phyloP scores from a whole-genome alignment of 2,888 invertebrate genomes.

The Trissoscelio sp. region DNA sequence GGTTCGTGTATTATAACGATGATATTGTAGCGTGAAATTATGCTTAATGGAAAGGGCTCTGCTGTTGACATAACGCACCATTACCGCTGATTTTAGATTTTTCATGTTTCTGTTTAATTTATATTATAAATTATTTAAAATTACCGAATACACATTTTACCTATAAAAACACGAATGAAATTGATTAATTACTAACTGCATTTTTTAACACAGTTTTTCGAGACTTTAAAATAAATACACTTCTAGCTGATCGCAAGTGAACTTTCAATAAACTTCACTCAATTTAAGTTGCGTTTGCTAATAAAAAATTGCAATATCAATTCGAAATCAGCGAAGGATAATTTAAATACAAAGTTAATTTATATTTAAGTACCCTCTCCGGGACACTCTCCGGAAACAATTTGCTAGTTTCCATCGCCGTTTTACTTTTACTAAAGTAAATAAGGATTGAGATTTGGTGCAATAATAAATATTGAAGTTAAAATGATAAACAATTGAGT shows the following conservation, averaged over 20 bases:
- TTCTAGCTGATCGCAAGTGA: neutral
- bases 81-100: constrained; percentile 33
- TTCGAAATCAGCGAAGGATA: constrained; percentile 5
- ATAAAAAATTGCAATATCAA: constrained; percentile 4
- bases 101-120: no score
- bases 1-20: constrained; percentile 53
- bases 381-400: constrained; percentile 7
- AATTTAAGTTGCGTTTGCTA: neutral
- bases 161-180: no score
- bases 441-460: constrained; percentile 4
- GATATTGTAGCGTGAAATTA: constrained; percentile 62
- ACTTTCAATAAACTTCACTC: neutral
- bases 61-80: constrained; percentile 50
- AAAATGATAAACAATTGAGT: constrained; percentile 16
- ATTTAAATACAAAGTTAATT: constrained; percentile 12
- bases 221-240: neutral
- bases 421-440: constrained; percentile 1
- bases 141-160: no score
- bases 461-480: constrained; percentile 6
- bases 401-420: neutral
- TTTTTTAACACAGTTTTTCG: no score
- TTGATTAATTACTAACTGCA: no score
- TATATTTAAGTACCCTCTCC: constrained; percentile 1
- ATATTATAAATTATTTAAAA: no score
- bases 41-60: constrained; percentile 57